Base-by-base conservation (phyloP, 2,888 invertebrate genomes). In the Tenthredo amoena region DNA sequence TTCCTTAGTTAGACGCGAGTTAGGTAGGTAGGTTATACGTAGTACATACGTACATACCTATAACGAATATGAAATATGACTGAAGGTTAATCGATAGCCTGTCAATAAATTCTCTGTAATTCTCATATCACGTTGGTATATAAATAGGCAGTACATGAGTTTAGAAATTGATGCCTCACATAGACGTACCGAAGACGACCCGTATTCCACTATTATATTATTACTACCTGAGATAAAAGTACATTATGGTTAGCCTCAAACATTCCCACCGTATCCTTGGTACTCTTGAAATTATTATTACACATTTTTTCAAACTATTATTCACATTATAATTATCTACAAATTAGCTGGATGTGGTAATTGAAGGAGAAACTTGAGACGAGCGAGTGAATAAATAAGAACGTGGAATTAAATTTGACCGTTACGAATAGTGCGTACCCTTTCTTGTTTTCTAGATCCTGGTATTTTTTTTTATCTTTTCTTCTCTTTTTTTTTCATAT, bases 21-120 rank as follows among this genome's bases (percentile, higher is more conserved):
- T 74, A 74, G 40, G 21, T 40, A 40, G 40, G 9, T n/a, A 43
- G 21, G 68, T 31, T 26, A 34, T 68, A 34, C 18, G 18, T 50
- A 50, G 1, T 50, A 18, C 31, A 26, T 26, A 31, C 31, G 18
- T 26, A 31, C 34, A 26, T 31, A 31, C 50, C 55, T 55, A 26
- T 47, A 81, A 81, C 50, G 40, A 81, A 81, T 81, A 50, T 81
- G 81, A 81, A 81, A 81, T 81, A 81, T 81, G 81, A 58, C 58
- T 62, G 81, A 62, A 81, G 81, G 81, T 81, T 81, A 81, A 81
- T 81, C 81, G 81, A 81, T 81, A 40, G 40, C 62, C 62, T 81
- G 81, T 81, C 81, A 40, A 62, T 81, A 81, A 81, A 81, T 81
- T 81, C 81, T 40, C 37, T 5, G 40, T 81, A 62, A 81, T 81